These are phyloP conservation scores for Hyla sarda DNA, from an alignment of 2,113 vertebrate species.

Conservation along the genomic window DNA sequence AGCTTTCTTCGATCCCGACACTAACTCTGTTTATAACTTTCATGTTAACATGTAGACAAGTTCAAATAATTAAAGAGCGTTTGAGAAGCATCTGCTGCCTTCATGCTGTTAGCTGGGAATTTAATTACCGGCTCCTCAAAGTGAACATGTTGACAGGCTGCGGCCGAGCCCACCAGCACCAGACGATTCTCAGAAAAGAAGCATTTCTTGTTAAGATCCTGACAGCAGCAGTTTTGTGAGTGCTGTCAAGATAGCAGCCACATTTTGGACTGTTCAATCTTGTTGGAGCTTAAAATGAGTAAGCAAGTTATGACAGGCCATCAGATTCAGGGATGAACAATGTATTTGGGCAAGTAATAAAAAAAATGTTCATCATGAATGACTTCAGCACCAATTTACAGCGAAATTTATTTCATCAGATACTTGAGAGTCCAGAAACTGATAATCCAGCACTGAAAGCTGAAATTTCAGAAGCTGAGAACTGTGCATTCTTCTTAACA, in stretches of 20 bases:
- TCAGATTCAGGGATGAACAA: background rate
- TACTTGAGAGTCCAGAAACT: background rate
- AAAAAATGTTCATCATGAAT: background rate
- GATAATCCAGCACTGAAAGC: background rate
- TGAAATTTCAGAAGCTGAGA: background rate
- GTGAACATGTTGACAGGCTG: constrained; percentile 62
- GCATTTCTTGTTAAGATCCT: constrained; percentile 56
- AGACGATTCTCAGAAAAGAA: constrained; percentile 59
- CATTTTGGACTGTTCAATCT: background rate
- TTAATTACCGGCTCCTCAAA: constrained; percentile 65
- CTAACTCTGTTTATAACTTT: constrained; percentile 63
- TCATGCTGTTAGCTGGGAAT: constrained; percentile 64
- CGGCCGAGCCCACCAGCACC: constrained; percentile 59
- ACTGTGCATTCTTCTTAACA: background rate
- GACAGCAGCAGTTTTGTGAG: constrained; percentile 31
- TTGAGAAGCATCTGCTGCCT: constrained; percentile 57
- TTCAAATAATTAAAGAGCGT: constrained; percentile 62
- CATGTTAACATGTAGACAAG: constrained; percentile 45
- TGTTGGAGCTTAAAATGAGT: background rate
- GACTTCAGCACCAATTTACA: background rate
- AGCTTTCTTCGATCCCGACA: constrained; percentile 60
- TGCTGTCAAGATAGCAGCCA: constrained; percentile 3
- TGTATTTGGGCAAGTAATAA: background rate
- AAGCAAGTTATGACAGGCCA: background rate
- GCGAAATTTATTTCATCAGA: background rate